Base-by-base conservation (phyloP, 2,113 vertebrate species). In the Myrmophylax atrothorax region DNA sequence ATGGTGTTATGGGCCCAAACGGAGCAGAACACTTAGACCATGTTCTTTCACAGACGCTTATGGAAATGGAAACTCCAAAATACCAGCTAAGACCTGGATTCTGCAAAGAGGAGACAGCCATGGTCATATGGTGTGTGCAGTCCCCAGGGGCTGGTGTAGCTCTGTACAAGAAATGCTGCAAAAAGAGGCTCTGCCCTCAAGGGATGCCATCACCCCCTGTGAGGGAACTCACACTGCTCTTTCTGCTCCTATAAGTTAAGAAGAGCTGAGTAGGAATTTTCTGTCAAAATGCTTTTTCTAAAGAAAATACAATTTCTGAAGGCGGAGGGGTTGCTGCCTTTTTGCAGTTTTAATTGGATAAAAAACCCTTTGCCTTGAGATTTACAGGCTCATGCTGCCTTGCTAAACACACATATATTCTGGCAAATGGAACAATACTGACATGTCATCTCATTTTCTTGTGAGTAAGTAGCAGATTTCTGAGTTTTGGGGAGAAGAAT, bases 111-210 rank as follows among this genome's bases (percentile, higher is more conserved):
- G 0, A 28, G 69, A 6, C 64, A 37, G 37, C 2, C 22, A 1
- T 5, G 19, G 64, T 62, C 35, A 14, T 18, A 3, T 25, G 31
- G 40, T 35, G 12, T 50, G 40, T 5, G 2, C 55, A 25, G 33
- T 24, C 13, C 20, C 52, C 0, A 5, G 49, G 55, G 53, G 18
- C 1, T 3, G 2, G 9, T 22, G 66, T 1, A 40, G 44, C 37
- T 85, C 52, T 60, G 66, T 14, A 14, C 18, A 26, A 22, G 47
- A 47, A 47, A 13, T 2, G 25, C n/a, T 83, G 74, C 60, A 75
- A 6, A 4, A 19, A 31, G 59, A 28, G 49, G 9, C 25, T 44
- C 69, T 91, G 40, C 58, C 78, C 46, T 56, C 14, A 1, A 6
- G 44, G 49, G 58, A 52, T 35, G 62, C 37, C 18, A 1, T 59